phyloP scores from a whole-genome alignment of 2,113 vertebrate genomes.

The Stigmatopora argus region DNA sequence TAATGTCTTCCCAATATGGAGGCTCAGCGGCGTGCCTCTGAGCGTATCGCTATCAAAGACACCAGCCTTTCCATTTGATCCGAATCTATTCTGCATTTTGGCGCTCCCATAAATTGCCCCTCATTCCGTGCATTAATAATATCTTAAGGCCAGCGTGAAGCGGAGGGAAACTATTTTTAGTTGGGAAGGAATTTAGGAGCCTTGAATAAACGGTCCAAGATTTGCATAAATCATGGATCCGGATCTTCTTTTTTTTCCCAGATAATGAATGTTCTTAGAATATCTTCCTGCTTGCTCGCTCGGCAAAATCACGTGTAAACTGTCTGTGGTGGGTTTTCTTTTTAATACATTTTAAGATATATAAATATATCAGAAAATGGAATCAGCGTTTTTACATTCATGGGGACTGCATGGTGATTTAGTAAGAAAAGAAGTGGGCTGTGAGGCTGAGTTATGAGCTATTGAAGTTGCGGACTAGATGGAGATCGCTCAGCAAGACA shows the following conservation, averaged over 20 bases:
- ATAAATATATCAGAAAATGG: slow-evolving; percentile 55
- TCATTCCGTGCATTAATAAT: slow-evolving; percentile 51
- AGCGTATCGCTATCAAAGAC: slow-evolving; percentile 43
- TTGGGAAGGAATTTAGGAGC: slow-evolving; percentile 48
- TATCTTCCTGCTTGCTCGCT: slow-evolving; percentile 37
- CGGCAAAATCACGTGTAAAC: slow-evolving; percentile 37
- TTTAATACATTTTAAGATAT: background rate
- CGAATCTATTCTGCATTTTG: slow-evolving; percentile 40
- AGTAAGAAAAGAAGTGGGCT: background rate
- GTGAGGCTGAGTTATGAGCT: slow-evolving; percentile 11
- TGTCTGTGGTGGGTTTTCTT: slow-evolving; percentile 16
- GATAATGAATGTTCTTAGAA: slow-evolving; percentile 68
- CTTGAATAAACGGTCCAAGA: slow-evolving; percentile 60
- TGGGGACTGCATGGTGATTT: slow-evolving; percentile 8
- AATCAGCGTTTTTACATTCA: slow-evolving; percentile 41
- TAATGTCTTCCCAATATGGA: slow-evolving; percentile 22
- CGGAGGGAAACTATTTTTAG: slow-evolving; percentile 60
- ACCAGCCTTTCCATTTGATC: slow-evolving; percentile 45
- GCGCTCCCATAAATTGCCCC: slow-evolving; percentile 27
- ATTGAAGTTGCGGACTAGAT: slow-evolving; percentile 26
- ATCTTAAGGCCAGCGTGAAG: slow-evolving; percentile 56
- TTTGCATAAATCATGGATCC: slow-evolving; percentile 68
- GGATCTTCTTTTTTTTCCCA: slow-evolving; percentile 53
- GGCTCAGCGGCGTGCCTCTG: slow-evolving; percentile 30
- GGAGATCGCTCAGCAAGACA: slow-evolving; percentile 25